A percentile compares a stretch with the other conserved stretches of the same genome.
These are phyloP conservation scores for Lepidocolaptes lacrymiger DNA, from an alignment of 2,797 vertebrate genomes.

Conservation along the genomic window DNA sequence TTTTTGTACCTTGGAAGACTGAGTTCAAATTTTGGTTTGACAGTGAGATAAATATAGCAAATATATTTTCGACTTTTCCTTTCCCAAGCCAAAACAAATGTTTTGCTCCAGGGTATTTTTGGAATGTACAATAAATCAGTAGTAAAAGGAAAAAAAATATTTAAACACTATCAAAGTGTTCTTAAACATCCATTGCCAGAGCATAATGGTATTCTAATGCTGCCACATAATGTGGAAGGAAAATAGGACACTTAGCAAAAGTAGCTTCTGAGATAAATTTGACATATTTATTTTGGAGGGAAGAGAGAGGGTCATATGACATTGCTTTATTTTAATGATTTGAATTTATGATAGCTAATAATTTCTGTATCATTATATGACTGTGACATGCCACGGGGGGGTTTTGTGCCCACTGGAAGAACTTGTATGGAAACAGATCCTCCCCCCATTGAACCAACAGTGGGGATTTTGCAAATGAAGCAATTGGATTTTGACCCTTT, in stretches of 20 bases:
- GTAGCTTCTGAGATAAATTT: constrained; percentile 15
- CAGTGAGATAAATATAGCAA: constrained; percentile 58
- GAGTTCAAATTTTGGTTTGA: constrained; percentile 34
- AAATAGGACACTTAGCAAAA: constrained; percentile 43
- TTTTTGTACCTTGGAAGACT: constrained; percentile 22
- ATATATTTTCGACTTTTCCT: constrained; percentile 48
- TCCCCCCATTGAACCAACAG: background rate
- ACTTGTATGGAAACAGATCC: background rate
- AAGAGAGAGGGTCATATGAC: background rate
- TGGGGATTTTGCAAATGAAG: fast-evolving
- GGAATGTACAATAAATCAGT: constrained; percentile 44
- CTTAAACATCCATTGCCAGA: constrained; percentile 41
- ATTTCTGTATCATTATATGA: background rate
- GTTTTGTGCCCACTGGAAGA: background rate
- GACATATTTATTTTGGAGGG: background rate
- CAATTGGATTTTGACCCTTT: background rate
- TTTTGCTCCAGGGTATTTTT: constrained; percentile 54
- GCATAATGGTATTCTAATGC: constrained; percentile 25
- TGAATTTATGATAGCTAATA: background rate
- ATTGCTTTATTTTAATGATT: background rate
- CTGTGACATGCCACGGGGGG: no score
- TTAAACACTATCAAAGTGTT: constrained; percentile 37
- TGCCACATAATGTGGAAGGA: constrained; percentile 5
- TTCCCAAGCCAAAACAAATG: constrained; percentile 41
- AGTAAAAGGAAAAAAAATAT: constrained; percentile 33